These are phyloP conservation scores for Galeopsomyia nigrocyanea DNA, from an alignment of 2,888 invertebrate species.

Conservation along the genomic window DNA sequence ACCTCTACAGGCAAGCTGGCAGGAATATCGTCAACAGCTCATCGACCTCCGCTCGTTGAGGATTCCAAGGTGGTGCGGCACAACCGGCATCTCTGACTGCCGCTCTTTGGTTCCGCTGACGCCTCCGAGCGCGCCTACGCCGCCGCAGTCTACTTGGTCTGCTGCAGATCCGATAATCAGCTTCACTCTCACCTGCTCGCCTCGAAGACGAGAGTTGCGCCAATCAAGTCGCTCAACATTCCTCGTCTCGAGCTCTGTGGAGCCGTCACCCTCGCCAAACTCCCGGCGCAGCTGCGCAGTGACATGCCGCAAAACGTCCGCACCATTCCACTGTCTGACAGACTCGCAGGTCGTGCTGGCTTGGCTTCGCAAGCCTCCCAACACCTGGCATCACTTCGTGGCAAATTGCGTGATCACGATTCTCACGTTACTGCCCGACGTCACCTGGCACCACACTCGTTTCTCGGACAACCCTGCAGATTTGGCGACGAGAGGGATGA, in stretches of 20 bases:
- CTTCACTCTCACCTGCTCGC: not conserved
- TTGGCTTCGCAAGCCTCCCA: not conserved
- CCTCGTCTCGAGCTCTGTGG: constrained; percentile 10
- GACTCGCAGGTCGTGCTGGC: constrained; percentile 7
- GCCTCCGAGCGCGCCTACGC: constrained; percentile 4
- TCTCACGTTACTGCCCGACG: not conserved
- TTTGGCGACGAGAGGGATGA: not conserved
- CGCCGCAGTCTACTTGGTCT: not conserved
- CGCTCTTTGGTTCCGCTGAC: not conserved
- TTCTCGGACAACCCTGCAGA: not conserved
- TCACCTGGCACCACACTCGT: not conserved
- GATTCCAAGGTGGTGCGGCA: constrained; percentile 9
- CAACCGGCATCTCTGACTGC: not conserved
- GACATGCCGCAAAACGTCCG: not conserved
- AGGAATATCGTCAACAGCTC: not conserved
- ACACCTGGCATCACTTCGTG: not conserved
- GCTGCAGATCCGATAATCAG: not conserved
- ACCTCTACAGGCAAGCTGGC: not conserved
- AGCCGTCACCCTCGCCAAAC: not conserved
- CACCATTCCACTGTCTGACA: not conserved
- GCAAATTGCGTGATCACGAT: constrained; percentile 4
- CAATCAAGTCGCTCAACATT: not conserved
- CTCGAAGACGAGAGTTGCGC: not conserved
- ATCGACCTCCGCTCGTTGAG: not conserved
- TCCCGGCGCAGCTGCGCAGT: not conserved